phyloP scores from a whole-genome alignment of 2,113 vertebrate species.

The Dascyllus trimaculatus region DNA sequence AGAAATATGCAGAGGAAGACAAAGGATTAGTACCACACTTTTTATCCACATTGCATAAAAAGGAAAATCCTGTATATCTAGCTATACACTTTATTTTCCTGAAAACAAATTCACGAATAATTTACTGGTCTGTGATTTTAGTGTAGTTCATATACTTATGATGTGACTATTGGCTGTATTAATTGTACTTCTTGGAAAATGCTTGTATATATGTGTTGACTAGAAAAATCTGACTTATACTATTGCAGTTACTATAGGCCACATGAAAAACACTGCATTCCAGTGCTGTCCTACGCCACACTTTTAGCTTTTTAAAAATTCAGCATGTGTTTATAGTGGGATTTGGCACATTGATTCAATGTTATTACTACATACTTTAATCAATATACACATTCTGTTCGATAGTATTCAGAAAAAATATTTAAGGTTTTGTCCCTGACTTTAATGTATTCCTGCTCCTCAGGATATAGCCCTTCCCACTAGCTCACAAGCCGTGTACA shows the following conservation, averaged over 20 bases:
- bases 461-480: slow-evolving; percentile 37
- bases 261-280: background rate
- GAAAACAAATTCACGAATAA: background rate
- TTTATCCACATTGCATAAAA: background rate
- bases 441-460: slow-evolving; percentile 30
- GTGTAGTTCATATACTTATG: background rate
- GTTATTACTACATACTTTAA: too few relatives aligned
- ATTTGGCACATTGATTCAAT: too few relatives aligned
- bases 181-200: background rate
- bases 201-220: background rate
- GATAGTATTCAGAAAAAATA: too few relatives aligned
- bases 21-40: background rate
- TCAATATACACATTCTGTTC: too few relatives aligned
- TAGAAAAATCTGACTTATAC: background rate
- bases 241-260: background rate
- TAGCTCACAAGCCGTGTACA: slow-evolving; percentile 65
- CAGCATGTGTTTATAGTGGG: too few relatives aligned
- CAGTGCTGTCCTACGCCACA: background rate
- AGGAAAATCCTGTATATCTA: background rate
- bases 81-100: background rate
- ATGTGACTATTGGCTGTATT: background rate
- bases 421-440: background rate
- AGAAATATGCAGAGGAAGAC: slow-evolving; percentile 66
- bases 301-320: too few relatives aligned
- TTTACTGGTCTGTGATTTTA: background rate